phyloP scores from a whole-genome alignment of 53 echinoderm and acorn worm species.

The Temnopleurus reevesii region DNA sequence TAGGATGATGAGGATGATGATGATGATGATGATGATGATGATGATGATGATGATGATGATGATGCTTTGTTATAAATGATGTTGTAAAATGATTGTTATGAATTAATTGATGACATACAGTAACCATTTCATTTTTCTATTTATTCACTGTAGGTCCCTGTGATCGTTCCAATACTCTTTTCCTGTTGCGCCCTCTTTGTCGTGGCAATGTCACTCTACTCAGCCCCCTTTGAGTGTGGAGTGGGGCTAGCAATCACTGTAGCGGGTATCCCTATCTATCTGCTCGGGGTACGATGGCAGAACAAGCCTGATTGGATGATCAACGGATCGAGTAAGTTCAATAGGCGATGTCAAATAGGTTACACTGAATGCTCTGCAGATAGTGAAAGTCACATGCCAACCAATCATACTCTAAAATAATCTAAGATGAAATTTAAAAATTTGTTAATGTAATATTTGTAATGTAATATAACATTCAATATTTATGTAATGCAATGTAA shows the following conservation, averaged over 20 bases:
- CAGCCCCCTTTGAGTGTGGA: slow-evolving; percentile 75
- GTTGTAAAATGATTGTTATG: no score
- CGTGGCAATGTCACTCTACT: slow-evolving; percentile 76
- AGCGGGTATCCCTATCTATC: slow-evolving; percentile 83
- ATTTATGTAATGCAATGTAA: no score
- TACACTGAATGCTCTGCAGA: no score
- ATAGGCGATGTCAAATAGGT: background rate
- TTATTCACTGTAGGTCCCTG: slow-evolving; percentile 65
- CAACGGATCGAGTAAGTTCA: slow-evolving; percentile 51
- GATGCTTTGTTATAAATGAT: no score
- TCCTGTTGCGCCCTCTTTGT: slow-evolving; percentile 71
- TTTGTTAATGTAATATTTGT: no score
- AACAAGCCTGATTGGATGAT: slow-evolving; percentile 68
- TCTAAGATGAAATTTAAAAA: no score
- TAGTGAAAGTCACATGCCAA: no score
- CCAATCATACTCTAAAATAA: no score
- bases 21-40: no score
- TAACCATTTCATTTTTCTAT: background rate
- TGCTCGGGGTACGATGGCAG: slow-evolving; percentile 80
- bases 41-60: no score
- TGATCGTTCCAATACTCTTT: slow-evolving; percentile 81
- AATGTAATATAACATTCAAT: no score
- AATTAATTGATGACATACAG: background rate
- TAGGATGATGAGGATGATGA: no score
- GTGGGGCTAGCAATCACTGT: slow-evolving; percentile 78